These are phyloP conservation scores for Valencia hispanica DNA, from an alignment of 2,797 vertebrate genomes.

Conservation along the genomic window DNA sequence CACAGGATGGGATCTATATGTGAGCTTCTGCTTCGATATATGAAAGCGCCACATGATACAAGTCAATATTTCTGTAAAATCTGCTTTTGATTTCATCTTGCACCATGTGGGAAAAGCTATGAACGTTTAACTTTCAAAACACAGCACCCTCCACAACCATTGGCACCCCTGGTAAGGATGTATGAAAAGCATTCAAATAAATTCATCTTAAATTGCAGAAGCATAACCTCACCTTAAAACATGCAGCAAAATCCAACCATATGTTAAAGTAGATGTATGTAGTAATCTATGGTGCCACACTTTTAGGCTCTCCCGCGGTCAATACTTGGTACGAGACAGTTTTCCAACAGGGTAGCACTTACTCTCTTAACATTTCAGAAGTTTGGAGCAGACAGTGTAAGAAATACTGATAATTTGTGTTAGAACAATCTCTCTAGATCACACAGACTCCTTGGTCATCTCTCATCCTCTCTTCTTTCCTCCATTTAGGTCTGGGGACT, in stretches of 20 bases:
- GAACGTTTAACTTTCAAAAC: slow-evolving; percentile 35
- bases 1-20: slow-evolving; percentile 37
- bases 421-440: background rate
- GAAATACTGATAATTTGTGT: background rate
- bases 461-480: background rate
- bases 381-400: background rate
- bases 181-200: background rate
- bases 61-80: slow-evolving; percentile 58
- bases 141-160: background rate
- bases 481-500: background rate
- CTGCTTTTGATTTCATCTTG: slow-evolving; percentile 53
- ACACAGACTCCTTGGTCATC: background rate
- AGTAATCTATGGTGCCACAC: too few relatives aligned
- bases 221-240: background rate
- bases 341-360: too few relatives aligned
- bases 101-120: slow-evolving; percentile 17
- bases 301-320: too few relatives aligned
- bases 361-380: too few relatives aligned
- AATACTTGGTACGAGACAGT: too few relatives aligned
- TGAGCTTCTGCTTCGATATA: slow-evolving; percentile 57
- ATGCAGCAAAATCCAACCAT: background rate
- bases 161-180: background rate
- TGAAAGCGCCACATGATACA: slow-evolving; percentile 45
- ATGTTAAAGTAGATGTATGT: background rate
- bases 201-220: background rate